These are phyloP conservation scores for Gopherus evgoodei DNA, from an alignment of 2,113 vertebrate species.

Conservation along the genomic window DNA sequence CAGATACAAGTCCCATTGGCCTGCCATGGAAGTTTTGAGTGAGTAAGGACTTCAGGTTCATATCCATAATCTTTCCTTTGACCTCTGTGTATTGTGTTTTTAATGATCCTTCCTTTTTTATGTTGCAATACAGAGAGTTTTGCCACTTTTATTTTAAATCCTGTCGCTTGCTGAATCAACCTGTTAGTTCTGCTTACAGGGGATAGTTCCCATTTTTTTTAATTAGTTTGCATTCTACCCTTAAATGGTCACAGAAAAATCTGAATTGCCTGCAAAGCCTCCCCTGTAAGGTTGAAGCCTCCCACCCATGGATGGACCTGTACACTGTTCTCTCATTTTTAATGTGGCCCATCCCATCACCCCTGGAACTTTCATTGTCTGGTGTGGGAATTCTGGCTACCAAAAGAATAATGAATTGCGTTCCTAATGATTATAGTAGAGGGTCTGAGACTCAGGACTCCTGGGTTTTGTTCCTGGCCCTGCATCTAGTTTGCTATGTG, in stretches of 20 bases:
- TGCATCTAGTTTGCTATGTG: not conserved
- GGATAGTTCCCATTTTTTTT: not conserved
- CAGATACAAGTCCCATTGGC: not conserved
- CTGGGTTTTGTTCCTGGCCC: not conserved
- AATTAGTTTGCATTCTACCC: constrained; percentile 5
- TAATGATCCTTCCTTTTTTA: constrained; percentile 5
- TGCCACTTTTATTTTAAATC: constrained; percentile 13
- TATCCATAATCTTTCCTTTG: constrained; percentile 21
- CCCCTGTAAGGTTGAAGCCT: not conserved
- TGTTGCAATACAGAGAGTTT: not conserved
- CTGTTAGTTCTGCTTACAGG: constrained; percentile 26
- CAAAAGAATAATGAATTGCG: not conserved
- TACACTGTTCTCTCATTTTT: not conserved
- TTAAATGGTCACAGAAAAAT: not conserved
- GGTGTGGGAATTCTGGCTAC: not conserved
- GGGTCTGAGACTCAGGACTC: not conserved
- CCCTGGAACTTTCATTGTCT: not conserved
- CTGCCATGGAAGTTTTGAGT: not conserved
- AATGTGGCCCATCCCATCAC: not conserved
- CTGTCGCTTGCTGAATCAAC: constrained; percentile 22
- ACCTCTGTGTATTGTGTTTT: constrained; percentile 15
- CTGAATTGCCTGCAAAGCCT: rapidly evolving
- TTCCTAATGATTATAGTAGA: not conserved
- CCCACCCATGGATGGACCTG: not conserved
- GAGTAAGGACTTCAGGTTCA: not conserved